Evolutionary conservation across 2,113 vertebrate genomes (phyloP).

Genomic region (Misgurnus anguillicaudatus): DNA sequence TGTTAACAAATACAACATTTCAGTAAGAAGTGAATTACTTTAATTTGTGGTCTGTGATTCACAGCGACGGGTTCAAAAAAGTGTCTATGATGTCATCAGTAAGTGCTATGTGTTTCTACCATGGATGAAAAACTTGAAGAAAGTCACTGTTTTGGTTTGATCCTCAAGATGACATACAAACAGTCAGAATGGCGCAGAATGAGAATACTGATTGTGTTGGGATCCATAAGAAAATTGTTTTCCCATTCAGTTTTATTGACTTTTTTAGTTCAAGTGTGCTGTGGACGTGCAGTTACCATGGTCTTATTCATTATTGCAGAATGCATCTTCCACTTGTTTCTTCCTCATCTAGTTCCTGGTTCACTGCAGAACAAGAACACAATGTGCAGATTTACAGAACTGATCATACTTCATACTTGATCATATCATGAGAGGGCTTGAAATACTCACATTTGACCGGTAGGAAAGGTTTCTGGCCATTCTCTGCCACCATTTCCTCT

Average conservation of each 20-base stretch:
- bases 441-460: slow-evolving; percentile 72
- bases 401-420: background rate
- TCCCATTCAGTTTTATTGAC: background rate
- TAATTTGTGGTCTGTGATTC: background rate
- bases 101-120: background rate
- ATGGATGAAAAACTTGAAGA: background rate
- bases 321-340: slow-evolving; percentile 44
- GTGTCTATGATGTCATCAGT: background rate
- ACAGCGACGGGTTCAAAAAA: too few species aligned
- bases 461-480: slow-evolving; percentile 72
- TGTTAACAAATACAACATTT: background rate
- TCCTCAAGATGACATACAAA: background rate
- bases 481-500: slow-evolving; percentile 78
- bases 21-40: background rate
- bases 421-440: too few species aligned
- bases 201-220: background rate
- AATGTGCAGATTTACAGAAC: background rate
- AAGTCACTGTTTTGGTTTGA: background rate
- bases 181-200: background rate
- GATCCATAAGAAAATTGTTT: background rate
- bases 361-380: slow-evolving; percentile 36
- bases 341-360: slow-evolving; percentile 44
- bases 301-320: slow-evolving; percentile 36
- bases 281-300: background rate
- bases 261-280: background rate